Evolutionary conservation across 2,888 invertebrate genomes (phyloP), one percentile per base, ranked within the genome.

Genomic region (Apamea anceps): DNA sequence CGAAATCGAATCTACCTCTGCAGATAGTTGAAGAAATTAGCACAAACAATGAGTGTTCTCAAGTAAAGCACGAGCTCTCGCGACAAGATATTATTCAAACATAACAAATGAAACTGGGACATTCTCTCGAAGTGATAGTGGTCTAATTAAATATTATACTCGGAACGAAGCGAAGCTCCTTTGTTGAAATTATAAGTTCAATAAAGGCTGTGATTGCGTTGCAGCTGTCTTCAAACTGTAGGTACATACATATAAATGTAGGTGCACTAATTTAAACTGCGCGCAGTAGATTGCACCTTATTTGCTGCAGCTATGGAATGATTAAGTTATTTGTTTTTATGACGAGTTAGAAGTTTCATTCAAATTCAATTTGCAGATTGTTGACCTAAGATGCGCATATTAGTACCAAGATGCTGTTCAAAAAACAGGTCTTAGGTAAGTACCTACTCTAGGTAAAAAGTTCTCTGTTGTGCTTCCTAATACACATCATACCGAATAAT

Each of bases 121-220:
- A 79, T 76, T 74, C 66, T 45, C 80, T 70, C 66, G 72, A 21
- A 83, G 79, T 79, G 75, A 71, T 87, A 80, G 82, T 82, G 74
- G 76, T 85, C 75, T 88, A 88, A 87, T 88, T 87, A 87, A 87
- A 87, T 88, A 86, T 88, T 88, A 57, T 80, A 87, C 81, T 84
- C 42, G 77, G 60, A 85, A 68, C 67, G 80, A 79, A 78, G 81
- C 79, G 79, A 62, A 66, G 80, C 71, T 78, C 77, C 83, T 79
- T 81, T 81, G 83, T 88, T 80, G 81, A 78, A 86, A 88, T 86
- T 86, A 84, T 80, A 88, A 88, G 87, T 87, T 84, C 88, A 87
- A 86, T 86, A 86, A 80, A 88, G 77, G 66, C 80, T 75, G 75
- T 87, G 82, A 86, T 82, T 85, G 78, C 85, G 42, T 87, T 84